phyloP scores from a whole-genome alignment of 2,113 vertebrate genomes.

The Petromus typicus region DNA sequence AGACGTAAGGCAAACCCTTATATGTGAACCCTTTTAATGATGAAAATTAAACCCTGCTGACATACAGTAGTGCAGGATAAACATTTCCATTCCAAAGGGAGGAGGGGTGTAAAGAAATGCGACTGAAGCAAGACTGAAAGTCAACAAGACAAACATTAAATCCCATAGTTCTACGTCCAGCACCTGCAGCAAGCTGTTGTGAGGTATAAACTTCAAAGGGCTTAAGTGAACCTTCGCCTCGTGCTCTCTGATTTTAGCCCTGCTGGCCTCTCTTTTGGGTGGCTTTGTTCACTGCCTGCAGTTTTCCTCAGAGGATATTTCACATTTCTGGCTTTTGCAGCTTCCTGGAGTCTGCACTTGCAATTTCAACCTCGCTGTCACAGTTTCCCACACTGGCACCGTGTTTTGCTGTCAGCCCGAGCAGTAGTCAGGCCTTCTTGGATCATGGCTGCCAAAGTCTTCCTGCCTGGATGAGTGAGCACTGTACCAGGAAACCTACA shows the following conservation, averaged over 20 bases:
- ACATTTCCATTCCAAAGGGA: background rate
- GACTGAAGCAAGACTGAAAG: background rate
- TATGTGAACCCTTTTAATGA: background rate
- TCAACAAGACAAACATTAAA: background rate
- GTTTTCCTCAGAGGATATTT: background rate
- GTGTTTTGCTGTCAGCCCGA: background rate
- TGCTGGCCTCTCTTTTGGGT: background rate
- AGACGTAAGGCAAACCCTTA: background rate
- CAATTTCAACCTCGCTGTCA: background rate
- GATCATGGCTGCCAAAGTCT: background rate
- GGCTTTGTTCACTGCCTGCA: background rate
- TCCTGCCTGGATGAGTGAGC: background rate
- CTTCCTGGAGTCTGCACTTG: background rate
- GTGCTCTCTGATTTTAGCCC: accelerated
- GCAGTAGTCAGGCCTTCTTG: background rate
- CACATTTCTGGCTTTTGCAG: background rate
- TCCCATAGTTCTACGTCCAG: background rate
- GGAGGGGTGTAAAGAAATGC: background rate
- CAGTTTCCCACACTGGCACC: background rate
- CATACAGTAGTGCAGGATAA: background rate
- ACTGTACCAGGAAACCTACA: background rate
- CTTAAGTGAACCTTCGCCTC: background rate
- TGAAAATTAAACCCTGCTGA: background rate
- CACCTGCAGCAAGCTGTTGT: background rate
- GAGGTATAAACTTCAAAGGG: background rate